Conservation (phyloP, 2,113 vertebrate species). For the Pterocles gutturalis region DNA sequence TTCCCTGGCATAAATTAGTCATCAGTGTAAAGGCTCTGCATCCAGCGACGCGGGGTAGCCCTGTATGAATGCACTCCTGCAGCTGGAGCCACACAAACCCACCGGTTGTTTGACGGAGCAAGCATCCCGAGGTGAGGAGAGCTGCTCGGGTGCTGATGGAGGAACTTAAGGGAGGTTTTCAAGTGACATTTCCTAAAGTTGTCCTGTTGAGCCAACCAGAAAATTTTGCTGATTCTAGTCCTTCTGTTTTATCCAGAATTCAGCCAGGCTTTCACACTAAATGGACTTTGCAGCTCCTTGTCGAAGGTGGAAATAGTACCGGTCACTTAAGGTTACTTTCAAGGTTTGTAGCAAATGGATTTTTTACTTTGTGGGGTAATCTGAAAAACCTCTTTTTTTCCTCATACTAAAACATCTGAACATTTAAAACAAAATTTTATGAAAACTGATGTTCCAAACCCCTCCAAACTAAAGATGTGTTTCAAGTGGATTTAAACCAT, state of each 20-base stretch:
- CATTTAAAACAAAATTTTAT: background rate
- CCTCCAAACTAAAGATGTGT: background rate
- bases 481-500: background rate
- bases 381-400: background rate
- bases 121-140: background rate
- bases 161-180: background rate
- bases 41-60: background rate
- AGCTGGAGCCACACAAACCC: background rate
- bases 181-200: background rate
- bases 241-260: background rate
- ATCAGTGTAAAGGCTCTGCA: background rate
- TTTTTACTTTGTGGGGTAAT: background rate
- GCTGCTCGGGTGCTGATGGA: background rate
- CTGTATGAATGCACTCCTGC: background rate
- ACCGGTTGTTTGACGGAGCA: background rate
- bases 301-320: background rate
- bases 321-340: background rate
- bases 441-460: background rate
- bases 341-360: background rate
- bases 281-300: background rate
- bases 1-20: background rate
- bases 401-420: background rate
- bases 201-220: background rate
- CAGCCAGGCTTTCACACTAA: background rate
- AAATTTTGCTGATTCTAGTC: background rate